Evolutionary conservation across 2,113 vertebrate genomes (phyloP).

Genomic region (Ranitomeya imitator): DNA sequence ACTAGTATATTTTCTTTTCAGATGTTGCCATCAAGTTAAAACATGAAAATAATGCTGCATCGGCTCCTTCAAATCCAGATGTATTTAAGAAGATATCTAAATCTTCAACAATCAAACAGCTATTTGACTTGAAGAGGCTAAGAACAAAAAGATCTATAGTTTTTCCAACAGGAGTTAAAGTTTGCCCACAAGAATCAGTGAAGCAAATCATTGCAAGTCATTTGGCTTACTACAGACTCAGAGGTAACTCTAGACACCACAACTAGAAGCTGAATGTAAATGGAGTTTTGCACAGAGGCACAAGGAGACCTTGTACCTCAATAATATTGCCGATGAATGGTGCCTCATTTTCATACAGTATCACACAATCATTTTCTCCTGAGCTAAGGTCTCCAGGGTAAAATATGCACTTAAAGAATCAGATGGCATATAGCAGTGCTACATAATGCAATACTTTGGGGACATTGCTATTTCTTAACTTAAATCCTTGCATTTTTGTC

Average conservation of each 20-base stretch:
- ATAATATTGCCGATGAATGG: too few species aligned
- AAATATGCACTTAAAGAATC: too few species aligned
- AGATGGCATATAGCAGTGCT: too few species aligned
- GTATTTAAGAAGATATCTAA: slow-evolving; percentile 68
- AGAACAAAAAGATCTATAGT: slow-evolving; percentile 82
- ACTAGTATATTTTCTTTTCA: slow-evolving; percentile 61
- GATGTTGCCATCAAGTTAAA: slow-evolving; percentile 64
- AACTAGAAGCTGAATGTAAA: background rate
- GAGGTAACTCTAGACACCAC: slow-evolving; percentile 76
- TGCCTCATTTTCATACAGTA: too few species aligned
- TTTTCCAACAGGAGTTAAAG: slow-evolving; percentile 79
- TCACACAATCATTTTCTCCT: too few species aligned
- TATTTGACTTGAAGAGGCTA: slow-evolving; percentile 72
- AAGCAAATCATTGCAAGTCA: slow-evolving; percentile 84
- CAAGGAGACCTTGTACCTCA: too few species aligned
- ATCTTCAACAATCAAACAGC: slow-evolving; percentile 69
- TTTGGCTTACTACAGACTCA: slow-evolving; percentile 85
- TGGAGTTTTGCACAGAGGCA: background rate
- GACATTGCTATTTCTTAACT: too few species aligned
- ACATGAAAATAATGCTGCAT: slow-evolving; percentile 70
- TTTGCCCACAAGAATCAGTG: slow-evolving; percentile 86
- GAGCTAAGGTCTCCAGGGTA: too few species aligned
- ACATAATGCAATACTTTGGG: too few species aligned
- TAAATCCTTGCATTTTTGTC: too few species aligned
- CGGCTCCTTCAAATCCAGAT: slow-evolving; percentile 63